These are phyloP conservation scores for Girardinus metallicus DNA, from an alignment of 2,797 vertebrate species.

Conservation along the genomic window DNA sequence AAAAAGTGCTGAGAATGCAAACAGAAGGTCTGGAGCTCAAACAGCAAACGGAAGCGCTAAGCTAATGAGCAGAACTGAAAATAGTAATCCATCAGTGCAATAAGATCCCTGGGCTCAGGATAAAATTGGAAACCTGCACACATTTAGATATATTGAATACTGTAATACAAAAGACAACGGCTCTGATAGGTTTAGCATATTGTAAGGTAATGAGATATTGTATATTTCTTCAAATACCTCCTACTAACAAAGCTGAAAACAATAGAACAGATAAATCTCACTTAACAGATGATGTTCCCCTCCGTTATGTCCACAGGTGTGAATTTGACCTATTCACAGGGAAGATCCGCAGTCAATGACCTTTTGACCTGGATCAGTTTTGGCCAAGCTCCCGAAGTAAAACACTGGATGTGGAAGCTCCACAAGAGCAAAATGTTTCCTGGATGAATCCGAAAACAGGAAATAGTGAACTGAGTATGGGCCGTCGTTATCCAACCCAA, in stretches of 20 bases:
- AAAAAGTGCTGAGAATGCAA: constrained; percentile 27
- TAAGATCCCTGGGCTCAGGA: constrained; percentile 11
- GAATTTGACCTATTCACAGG: not conserved
- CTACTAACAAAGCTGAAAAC: not conserved
- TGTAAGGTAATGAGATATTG: not conserved
- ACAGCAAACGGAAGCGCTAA: constrained; percentile 40
- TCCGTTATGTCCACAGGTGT: not conserved
- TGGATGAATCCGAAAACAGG: constrained; percentile 22
- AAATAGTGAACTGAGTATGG: constrained; percentile 35
- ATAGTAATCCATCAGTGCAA: constrained; percentile 50
- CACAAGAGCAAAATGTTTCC: not conserved
- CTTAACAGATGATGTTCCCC: not conserved
- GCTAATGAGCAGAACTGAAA: constrained; percentile 59
- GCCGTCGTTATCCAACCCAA: constrained; percentile 32
- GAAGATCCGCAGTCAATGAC: not conserved
- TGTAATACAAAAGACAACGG: constrained; percentile 27
- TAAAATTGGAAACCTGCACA: constrained; percentile 44
- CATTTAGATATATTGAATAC: constrained; percentile 23
- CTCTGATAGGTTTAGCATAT: not conserved
- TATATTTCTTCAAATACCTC: not conserved
- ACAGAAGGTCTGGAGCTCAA: constrained; percentile 43
- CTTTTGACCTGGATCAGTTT: not conserved
- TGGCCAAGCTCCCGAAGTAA: not conserved
- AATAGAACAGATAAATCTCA: not conserved
- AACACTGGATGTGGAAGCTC: not conserved